Base-by-base conservation (phyloP, 2,888 invertebrate species). In the Drosophila recens region DNA sequence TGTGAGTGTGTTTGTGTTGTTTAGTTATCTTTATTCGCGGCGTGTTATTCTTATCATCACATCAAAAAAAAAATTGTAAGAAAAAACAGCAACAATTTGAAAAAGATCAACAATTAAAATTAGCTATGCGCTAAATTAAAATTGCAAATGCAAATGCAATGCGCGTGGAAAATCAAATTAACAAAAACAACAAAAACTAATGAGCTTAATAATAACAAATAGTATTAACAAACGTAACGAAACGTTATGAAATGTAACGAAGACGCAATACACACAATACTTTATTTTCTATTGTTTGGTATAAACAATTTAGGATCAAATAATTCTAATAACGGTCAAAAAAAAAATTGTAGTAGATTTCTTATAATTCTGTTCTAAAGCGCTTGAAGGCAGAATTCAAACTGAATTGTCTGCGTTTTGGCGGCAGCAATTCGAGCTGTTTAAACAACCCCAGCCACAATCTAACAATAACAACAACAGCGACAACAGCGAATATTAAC, bases 331-430 rank as follows among this genome's bases (percentile, higher is more conserved):
- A n/a, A n/a, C n/a, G n/a, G n/a, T n/a, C n/a, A n/a, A 48, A 33
- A 5, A 27, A 27, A 23, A 23, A 23, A n/a, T n/a, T n/a, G n/a
- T 48, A n/a, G 59, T 2, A 30, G 30, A 17, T 52, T 59, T 36
- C 33, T n/a, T 6, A 11, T 23, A 51, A 67, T 58, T 61, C 67
- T 62, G 90, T 90, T 91, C 90, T 85, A 85, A 76, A 87, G 81
- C 84, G 90, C 82, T 90, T 85, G 90, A 90, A 90, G 82, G 89
- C 83, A 90, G 89, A 87, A 90, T 88, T 90, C 83, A 89, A 91
- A 92, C 92, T 92, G 89, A 92, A 87, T 90, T 79, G 78, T 78
- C 81, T 80, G 73, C 54, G 82, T 87, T 79, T 85, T 89, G 84
- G 71, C 85, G 87, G 80, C 68, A 65, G 64, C 82, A 46, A 38